Percentiles rank a stretch among this genome's conserved stretches.
Evolutionary conservation across 37 sponge, comb jelly and placozoan species (phyloP).

Genomic region (Hexactinellida sp.): DNA sequence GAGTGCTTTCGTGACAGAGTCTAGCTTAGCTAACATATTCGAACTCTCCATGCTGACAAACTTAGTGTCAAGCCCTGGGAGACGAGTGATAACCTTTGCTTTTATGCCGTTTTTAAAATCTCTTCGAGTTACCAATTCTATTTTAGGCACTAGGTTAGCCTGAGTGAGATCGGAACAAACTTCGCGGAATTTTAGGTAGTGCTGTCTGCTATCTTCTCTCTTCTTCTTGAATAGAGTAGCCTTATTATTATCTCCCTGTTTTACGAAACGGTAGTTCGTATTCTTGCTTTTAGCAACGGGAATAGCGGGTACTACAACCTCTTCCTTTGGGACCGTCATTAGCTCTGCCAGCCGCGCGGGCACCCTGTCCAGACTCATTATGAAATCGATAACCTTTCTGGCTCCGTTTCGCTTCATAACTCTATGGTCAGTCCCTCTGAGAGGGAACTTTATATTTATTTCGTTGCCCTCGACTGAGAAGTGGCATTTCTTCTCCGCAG

Average conservation of each 20-base stretch:
- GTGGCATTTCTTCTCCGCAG: neutral
- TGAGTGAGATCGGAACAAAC: neutral
- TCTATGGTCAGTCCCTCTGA: neutral
- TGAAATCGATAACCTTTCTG: neutral
- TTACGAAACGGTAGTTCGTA: neutral
- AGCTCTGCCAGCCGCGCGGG: neutral
- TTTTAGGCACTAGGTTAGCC: neutral
- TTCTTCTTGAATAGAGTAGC: too few relatives aligned
- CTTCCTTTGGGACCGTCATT: neutral
- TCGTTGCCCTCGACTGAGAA: neutral
- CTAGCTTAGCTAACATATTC: neutral
- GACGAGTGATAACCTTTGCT: neutral
- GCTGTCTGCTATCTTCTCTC: neutral
- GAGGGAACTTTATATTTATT: neutral
- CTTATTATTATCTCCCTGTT: neutral
- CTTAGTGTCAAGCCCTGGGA: neutral
- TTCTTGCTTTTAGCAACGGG: neutral
- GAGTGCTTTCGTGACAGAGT: neutral
- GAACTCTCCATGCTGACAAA: neutral
- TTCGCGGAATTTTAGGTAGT: neutral
- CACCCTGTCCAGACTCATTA: neutral
- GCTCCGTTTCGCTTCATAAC: neutral
- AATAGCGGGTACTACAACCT: too few relatives aligned
- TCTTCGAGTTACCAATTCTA: neutral
- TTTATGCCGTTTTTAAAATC: neutral